These are phyloP conservation scores for western clawed frog (Xenopus tropicalis) DNA, from an alignment of 2,113 vertebrate genomes.

Conservation along the genomic window UCB_Xtro_10.0 CM004450.2:65093001-65093500, in stretches of 20 bases:
- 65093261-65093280: neutral
- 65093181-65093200: no score
- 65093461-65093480: slow-evolving; percentile 41
- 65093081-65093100: no score
- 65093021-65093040: no score
- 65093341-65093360: slow-evolving; percentile 6
- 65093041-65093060: no score
- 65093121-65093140: no score
- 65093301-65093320: slow-evolving; percentile 20
- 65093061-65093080: no score
- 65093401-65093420: slow-evolving; percentile 28
- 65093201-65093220: no score
- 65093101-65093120: no score
- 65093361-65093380: neutral
- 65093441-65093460: slow-evolving; percentile 42
- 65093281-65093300: neutral
- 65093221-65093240: no score
- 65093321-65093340: slow-evolving; percentile 15
- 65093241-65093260: neutral
- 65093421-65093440: slow-evolving; percentile 32
- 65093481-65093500: slow-evolving; percentile 28
- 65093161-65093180: no score
- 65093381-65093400: slow-evolving; percentile 5
- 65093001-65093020: no score
- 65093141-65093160: no score